Conservation (phyloP, 2,797 vertebrate species). For the Pangasius krempfi region DNA sequence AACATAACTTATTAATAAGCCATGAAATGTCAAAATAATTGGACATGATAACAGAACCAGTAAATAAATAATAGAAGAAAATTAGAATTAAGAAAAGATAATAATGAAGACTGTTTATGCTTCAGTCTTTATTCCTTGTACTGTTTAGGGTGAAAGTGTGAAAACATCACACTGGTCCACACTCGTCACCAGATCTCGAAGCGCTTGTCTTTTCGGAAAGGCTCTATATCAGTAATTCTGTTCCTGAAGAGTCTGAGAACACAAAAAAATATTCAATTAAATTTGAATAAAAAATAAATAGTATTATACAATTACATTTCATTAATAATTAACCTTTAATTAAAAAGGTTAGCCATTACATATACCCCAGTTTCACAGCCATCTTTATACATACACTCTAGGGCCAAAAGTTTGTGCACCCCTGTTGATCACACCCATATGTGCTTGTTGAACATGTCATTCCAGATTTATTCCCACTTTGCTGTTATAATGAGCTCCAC, state of each 20-base stretch:
- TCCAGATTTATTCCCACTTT: background rate
- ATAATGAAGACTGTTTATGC: background rate
- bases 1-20: background rate
- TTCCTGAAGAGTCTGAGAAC: constrained; percentile 61
- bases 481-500: background rate
- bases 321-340: background rate
- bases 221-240: constrained; percentile 40
- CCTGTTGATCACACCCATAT: background rate
- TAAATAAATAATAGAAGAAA: background rate
- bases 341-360: background rate
- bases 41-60: background rate
- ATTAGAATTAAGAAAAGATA: background rate
- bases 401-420: background rate
- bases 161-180: background rate
- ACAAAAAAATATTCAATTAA: constrained; percentile 15
- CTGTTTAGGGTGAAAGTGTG: background rate
- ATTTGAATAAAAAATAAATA: background rate
- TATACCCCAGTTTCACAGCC: background rate
- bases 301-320: background rate
- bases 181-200: constrained; percentile 62
- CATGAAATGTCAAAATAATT: background rate
- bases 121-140: background rate
- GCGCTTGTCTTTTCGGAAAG: constrained; percentile 37
- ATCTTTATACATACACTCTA: background rate
- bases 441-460: no score